phyloP scores from a whole-genome alignment of 2,888 invertebrate species.

The Drosophila mayaguana region DNA sequence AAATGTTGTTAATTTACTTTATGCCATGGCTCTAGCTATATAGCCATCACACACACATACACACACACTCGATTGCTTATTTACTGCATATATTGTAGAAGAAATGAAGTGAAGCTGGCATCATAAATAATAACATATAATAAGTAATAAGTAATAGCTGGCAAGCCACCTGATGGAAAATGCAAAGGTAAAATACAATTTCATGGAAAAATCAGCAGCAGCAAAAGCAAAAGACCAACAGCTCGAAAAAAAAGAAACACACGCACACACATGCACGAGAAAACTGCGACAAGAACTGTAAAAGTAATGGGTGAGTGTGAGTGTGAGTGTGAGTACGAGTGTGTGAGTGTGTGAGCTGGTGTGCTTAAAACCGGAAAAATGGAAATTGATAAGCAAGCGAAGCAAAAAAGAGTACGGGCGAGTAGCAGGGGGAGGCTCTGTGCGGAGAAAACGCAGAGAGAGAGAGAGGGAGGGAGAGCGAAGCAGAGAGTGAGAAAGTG shows the following conservation, averaged over 20 bases:
- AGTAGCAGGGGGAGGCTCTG: background rate
- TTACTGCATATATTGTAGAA: background rate
- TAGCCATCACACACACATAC: background rate
- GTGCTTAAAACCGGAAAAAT: conserved; percentile 75
- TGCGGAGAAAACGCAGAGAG: background rate
- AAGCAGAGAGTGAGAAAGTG: background rate
- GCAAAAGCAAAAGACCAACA: conserved; percentile 12
- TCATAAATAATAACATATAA: conserved; percentile 30
- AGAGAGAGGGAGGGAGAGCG: background rate
- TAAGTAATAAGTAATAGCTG: conserved; percentile 35
- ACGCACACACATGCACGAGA: background rate
- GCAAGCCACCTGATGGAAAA: conserved; percentile 52
- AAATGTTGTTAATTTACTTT: background rate
- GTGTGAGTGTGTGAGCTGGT: conserved; percentile 35
- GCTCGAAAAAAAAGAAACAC: background rate
- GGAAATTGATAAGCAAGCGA: conserved; percentile 76
- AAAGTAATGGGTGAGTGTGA: background rate
- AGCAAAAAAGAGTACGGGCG: conserved; percentile 58
- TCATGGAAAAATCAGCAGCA: conserved; percentile 42
- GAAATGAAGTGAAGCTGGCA: background rate
- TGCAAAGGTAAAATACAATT: conserved; percentile 52
- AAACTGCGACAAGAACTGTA: conserved; percentile 31
- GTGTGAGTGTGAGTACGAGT: background rate
- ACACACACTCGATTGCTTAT: background rate
- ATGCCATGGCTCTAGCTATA: background rate